Conservation (phyloP, 2,888 invertebrate genomes). For the Ctena decussata region DNA sequence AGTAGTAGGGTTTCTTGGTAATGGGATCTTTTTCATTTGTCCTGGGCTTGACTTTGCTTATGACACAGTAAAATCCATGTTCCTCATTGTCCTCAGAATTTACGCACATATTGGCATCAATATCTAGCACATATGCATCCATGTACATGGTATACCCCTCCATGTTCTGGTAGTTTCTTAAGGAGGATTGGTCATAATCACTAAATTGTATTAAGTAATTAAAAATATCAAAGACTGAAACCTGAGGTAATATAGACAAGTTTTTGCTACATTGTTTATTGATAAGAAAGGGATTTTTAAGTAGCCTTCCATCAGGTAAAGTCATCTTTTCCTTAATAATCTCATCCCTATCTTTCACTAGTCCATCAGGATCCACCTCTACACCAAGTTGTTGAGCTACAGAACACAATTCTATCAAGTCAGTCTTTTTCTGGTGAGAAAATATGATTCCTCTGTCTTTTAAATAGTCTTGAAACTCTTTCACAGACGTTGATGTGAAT, state of each 20-base stretch:
- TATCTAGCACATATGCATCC: neutral
- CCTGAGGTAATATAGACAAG: neutral
- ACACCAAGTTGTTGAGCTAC: neutral
- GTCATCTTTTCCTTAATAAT: neutral
- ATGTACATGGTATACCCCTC: neutral
- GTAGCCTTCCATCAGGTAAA: neutral
- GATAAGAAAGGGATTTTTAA: neutral
- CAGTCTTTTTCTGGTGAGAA: neutral
- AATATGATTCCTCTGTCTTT: no score
- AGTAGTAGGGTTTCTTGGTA: neutral
- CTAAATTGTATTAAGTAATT: neutral
- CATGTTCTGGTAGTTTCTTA: neutral
- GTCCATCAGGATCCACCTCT: neutral
- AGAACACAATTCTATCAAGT: neutral
- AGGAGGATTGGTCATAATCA: neutral
- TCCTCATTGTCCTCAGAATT: neutral
- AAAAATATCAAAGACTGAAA: neutral
- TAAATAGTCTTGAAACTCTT: no score
- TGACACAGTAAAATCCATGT: neutral
- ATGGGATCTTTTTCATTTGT: neutral
- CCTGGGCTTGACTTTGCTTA: neutral
- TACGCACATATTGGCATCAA: neutral
- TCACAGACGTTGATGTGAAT: no score
- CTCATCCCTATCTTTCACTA: neutral
- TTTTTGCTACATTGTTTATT: no score